phyloP scores from a whole-genome alignment of 2,888 invertebrate species.

The Meghimatium bilineatum region DNA sequence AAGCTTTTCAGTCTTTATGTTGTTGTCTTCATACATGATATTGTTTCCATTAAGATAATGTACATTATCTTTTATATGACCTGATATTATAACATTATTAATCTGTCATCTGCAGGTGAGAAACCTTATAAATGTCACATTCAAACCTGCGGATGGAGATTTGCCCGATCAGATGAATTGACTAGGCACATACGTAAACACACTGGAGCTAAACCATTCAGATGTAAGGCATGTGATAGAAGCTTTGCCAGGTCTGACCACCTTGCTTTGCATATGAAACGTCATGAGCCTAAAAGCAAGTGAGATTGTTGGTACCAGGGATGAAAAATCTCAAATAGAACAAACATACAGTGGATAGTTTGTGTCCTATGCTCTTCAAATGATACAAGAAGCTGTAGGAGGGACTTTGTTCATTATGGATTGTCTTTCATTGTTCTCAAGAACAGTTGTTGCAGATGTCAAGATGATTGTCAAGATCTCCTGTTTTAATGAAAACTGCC shows the following conservation, averaged over 20 bases:
- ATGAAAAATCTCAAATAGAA: too few species aligned
- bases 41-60: too few species aligned
- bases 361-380: too few species aligned
- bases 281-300: conserved; percentile 86
- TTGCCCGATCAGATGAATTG: conserved; percentile 81
- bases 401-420: too few species aligned
- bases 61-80: not conserved
- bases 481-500: too few species aligned
- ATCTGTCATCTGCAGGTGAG: conserved; percentile 76
- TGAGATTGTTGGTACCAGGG: conserved; percentile 43
- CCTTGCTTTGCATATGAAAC: conserved; percentile 81
- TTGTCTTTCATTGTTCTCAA: too few species aligned
- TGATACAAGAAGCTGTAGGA: too few species aligned
- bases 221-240: conserved; percentile 80
- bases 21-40: too few species aligned
- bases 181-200: conserved; percentile 81
- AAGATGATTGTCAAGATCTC: too few species aligned
- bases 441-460: too few species aligned
- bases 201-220: conserved; percentile 81
- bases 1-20: too few species aligned
- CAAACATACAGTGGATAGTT: too few species aligned
- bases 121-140: conserved; percentile 81
- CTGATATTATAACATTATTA: not conserved
- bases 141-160: conserved; percentile 81
- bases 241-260: conserved; percentile 81